A percentile compares a stretch with the other conserved stretches of the same genome.
Evolutionary conservation across 2,888 invertebrate species (phyloP).

Genomic region (Melanargia galathea): DNA sequence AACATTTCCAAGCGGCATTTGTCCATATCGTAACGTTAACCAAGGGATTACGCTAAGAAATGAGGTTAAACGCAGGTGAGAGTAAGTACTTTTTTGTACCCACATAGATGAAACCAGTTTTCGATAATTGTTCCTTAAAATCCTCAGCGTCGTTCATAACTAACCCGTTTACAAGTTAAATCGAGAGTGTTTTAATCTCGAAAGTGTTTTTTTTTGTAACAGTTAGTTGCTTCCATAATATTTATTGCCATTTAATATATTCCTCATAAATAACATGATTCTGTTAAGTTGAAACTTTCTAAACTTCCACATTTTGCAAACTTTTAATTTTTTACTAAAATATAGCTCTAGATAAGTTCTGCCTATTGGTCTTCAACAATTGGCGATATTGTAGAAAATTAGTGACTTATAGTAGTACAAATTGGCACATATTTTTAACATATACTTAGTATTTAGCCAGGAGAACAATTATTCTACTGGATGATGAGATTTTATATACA

Average conservation of each 20-base stretch:
- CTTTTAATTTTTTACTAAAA: neutral
- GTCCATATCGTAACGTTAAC: conserved; percentile 36
- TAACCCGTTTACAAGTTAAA: conserved; percentile 16
- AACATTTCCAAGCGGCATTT: conserved; percentile 40
- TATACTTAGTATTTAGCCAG: no score
- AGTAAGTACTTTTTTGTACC: conserved; percentile 44
- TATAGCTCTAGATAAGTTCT: neutral
- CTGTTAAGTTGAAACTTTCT: neutral
- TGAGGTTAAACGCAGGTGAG: conserved; percentile 56
- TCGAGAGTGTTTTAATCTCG: conserved; percentile 21
- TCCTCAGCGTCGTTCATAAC: conserved; percentile 25
- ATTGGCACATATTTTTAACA: no score
- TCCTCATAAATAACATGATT: neutral
- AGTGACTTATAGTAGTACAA: no score
- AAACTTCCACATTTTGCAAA: neutral
- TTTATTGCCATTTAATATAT: neutral
- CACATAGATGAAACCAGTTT: conserved; percentile 42
- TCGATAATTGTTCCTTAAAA: conserved; percentile 31
- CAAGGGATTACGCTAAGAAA: conserved; percentile 51
- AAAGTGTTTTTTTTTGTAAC: conserved; percentile 18
- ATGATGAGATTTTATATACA: no score
- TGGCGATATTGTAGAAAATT: no score
- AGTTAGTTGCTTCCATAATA: neutral
- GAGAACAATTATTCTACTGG: no score
- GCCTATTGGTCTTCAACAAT: neutral